Conservation (phyloP, 2,113 vertebrate species). For the Cromileptes altivelis region DNA sequence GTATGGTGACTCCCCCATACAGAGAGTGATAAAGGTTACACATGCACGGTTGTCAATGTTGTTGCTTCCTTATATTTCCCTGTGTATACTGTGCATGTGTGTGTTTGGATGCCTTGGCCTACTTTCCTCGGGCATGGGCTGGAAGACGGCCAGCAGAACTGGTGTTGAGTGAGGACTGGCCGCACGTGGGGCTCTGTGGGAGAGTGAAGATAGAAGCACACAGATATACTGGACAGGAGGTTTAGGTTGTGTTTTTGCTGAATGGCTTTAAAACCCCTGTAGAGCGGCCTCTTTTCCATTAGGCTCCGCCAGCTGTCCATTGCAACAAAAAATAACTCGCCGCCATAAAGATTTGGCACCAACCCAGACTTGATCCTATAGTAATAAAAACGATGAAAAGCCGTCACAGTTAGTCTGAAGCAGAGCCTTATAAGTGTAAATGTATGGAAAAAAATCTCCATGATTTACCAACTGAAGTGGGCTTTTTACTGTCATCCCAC, state of each 20-base stretch:
- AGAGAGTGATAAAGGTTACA: conserved; percentile 6
- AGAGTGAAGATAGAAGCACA: conserved; percentile 59
- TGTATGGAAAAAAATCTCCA: conserved; percentile 11
- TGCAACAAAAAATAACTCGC: conserved; percentile 54
- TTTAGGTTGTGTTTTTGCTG: conserved; percentile 52
- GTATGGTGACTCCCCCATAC: conserved; percentile 27
- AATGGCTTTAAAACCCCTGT: conserved; percentile 64
- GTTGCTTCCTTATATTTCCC: conserved; percentile 9
- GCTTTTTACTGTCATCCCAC: not conserved
- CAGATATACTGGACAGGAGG: conserved; percentile 40
- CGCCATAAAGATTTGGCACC: conserved; percentile 45
- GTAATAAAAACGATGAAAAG: conserved; percentile 56
- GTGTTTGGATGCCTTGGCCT: conserved; percentile 59
- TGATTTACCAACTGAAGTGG: conserved; percentile 29
- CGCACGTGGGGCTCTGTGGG: conserved; percentile 63
- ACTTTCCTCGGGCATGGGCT: conserved; percentile 56
- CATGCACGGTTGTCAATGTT: not conserved
- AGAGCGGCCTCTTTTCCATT: conserved; percentile 62
- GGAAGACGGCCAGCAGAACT: conserved; percentile 65
- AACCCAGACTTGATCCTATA: conserved; percentile 26
- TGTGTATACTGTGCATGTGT: conserved; percentile 10
- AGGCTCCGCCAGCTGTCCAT: conserved; percentile 66
- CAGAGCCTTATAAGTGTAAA: conserved; percentile 34
- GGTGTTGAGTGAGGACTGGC: conserved; percentile 75
- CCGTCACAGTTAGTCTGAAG: conserved; percentile 3